These are phyloP conservation scores for Ibidorhyncha struthersii DNA, from an alignment of 2,113 vertebrate species.

Conservation along the genomic window DNA sequence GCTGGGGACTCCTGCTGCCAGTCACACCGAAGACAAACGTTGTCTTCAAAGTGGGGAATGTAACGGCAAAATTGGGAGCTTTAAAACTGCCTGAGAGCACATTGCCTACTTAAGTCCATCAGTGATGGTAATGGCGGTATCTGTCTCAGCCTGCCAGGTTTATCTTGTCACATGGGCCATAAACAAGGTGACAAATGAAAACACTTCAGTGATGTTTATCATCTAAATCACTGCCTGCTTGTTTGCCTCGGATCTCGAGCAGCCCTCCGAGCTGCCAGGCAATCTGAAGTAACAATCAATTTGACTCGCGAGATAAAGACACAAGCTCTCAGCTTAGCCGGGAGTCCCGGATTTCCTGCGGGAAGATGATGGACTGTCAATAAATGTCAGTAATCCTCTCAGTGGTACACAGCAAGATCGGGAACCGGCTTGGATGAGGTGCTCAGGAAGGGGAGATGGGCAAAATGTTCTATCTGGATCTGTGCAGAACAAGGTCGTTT, in stretches of 20 bases:
- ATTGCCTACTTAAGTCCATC: not conserved
- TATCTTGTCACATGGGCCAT: not conserved
- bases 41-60: not conserved
- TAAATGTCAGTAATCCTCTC: not conserved
- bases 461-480: not conserved
- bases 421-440: accelerated
- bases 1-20: not conserved
- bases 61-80: not conserved
- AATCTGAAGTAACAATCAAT: not conserved
- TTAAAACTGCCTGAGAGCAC: not conserved
- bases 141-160: constrained; percentile 12
- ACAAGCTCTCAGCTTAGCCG: not conserved
- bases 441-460: not conserved
- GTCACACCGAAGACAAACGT: not conserved
- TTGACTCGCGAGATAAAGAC: not conserved
- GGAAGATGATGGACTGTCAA: not conserved
- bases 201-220: constrained; percentile 24
- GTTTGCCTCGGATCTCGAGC: not conserved
- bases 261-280: not conserved
- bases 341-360: not conserved
- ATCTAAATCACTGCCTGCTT: constrained; percentile 24
- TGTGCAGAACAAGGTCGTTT: not conserved
- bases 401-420: accelerated
- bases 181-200: constrained; percentile 45
- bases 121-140: not conserved